Evolutionary conservation across 2,113 vertebrate species (phyloP).

Genomic region (Trogon melanurus): DNA sequence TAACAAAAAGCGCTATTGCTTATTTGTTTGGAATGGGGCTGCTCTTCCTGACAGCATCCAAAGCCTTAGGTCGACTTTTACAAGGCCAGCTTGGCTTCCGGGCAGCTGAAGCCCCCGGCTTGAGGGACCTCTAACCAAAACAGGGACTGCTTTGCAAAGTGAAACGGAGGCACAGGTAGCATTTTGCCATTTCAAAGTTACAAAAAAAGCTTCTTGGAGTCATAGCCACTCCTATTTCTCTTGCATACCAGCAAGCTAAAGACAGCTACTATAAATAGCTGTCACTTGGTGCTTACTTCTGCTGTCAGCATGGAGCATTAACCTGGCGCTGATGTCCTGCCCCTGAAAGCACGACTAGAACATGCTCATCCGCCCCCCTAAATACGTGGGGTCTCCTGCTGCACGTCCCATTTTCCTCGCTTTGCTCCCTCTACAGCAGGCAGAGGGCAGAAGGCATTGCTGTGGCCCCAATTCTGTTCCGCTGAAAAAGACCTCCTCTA

Average conservation of each 20-base stretch:
- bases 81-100: background rate
- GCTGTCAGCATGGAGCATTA: background rate
- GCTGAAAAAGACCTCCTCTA: background rate
- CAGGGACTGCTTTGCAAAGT: background rate
- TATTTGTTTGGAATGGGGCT: background rate
- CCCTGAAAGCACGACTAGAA: background rate
- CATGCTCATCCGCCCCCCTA: background rate
- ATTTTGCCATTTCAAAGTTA: background rate
- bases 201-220: background rate
- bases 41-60: background rate
- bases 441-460: background rate
- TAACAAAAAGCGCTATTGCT: background rate
- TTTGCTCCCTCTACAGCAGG: background rate
- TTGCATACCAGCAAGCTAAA: background rate
- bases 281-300: constrained; percentile 9
- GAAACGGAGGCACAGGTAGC: background rate
- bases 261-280: constrained; percentile 31
- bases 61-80: background rate
- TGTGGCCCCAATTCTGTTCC: background rate
- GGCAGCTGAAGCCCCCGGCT: background rate
- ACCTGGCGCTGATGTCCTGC: background rate
- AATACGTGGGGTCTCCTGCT: background rate
- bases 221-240: background rate
- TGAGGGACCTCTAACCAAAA: background rate
- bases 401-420: background rate